Evolutionary conservation across 1,140 invertebrate genomes (phyloP).

Genomic region (Rhynchophorus ferrugineus): DNA sequence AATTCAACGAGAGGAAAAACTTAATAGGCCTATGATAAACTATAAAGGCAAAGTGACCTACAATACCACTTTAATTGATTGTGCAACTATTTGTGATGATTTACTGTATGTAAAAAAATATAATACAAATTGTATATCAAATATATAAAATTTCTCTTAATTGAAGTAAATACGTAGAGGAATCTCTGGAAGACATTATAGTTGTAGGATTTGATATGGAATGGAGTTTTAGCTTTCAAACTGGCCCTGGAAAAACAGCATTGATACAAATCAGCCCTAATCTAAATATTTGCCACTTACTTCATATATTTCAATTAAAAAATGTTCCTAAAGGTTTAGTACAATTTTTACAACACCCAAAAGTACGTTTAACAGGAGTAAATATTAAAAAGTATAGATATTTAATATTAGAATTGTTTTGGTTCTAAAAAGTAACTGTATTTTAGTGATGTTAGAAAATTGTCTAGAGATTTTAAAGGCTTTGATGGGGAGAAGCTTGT

Average conservation of each 20-base stretch:
- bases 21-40: conserved; percentile 32
- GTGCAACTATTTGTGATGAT: conserved; percentile 46
- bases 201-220: conserved; percentile 46
- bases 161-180: too few relatives aligned
- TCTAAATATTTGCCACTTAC: conserved; percentile 46
- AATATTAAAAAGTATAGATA: conserved; percentile 54
- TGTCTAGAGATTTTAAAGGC: conserved; percentile 53
- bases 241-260: conserved; percentile 51
- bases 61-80: conserved; percentile 33
- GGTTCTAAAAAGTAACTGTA: conserved; percentile 4
- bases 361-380: conserved; percentile 52
- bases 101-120: conserved; percentile 44
- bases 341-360: conserved; percentile 48
- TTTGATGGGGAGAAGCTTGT: conserved; percentile 47
- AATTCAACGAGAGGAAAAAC: conserved; percentile 12
- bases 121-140: conserved; percentile 7
- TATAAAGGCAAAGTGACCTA: conserved; percentile 45
- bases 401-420: background rate
- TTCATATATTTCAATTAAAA: conserved; percentile 48
- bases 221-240: conserved; percentile 56
- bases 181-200: conserved; percentile 13
- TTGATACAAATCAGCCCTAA: conserved; percentile 50
- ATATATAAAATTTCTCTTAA: conserved; percentile 2
- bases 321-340: conserved; percentile 50
- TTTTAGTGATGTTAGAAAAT: conserved; percentile 55